phyloP scores from a whole-genome alignment of 37 sponge, comb jelly and placozoan genomes.

The Amphimedon queenslandica region DNA sequence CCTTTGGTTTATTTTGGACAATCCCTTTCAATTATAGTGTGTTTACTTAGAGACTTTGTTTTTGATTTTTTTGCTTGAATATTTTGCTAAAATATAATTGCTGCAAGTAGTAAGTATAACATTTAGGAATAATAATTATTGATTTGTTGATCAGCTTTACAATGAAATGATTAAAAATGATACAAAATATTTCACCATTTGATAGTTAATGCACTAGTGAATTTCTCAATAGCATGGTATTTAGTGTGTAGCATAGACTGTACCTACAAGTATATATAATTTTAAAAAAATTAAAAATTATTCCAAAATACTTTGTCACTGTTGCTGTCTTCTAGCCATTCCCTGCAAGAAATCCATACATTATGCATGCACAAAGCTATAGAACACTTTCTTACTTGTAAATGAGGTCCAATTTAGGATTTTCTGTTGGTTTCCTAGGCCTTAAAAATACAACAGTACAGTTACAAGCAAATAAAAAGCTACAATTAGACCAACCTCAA shows the following conservation, averaged over 20 bases:
- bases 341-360: not conserved
- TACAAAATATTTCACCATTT: slow-evolving; percentile 62
- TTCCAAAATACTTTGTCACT: slow-evolving; percentile 36
- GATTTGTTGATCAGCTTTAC: no score
- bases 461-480: not conserved
- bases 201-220: slow-evolving; percentile 60
- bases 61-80: no score
- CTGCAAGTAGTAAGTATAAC: no score
- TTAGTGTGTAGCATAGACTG: slow-evolving; percentile 59
- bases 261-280: not conserved
- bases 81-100: no score
- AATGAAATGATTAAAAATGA: not conserved
- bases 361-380: not conserved
- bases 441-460: slow-evolving; percentile 11
- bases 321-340: slow-evolving; percentile 55
- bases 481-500: slow-evolving; percentile 41
- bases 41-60: no score
- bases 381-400: slow-evolving; percentile 32
- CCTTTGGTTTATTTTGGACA: no score
- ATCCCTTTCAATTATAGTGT: no score
- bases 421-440: slow-evolving; percentile 38
- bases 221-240: slow-evolving; percentile 77
- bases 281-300: not conserved
- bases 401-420: slow-evolving; percentile 8
- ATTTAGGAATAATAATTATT: no score